Conservation (phyloP, 1,140 invertebrate genomes). For the Calliphora vicina region DNA sequence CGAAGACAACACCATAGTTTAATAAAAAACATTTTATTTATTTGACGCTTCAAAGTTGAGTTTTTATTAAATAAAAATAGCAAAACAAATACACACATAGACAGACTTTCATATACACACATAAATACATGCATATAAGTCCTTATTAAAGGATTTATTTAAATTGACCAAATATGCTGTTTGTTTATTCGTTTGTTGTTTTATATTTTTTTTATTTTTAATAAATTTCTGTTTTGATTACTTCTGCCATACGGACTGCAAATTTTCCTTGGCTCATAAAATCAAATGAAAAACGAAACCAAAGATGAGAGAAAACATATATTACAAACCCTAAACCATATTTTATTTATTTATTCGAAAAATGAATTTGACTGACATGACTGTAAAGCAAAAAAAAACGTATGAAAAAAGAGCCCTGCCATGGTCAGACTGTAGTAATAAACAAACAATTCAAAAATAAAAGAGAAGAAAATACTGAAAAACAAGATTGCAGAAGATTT, state of each 20-base stretch:
- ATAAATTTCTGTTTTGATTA: neutral
- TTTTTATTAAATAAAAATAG: no score
- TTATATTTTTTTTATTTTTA: neutral
- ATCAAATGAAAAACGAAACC: neutral
- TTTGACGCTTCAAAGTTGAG: no score
- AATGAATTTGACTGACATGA: conserved; percentile 25
- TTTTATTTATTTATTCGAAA: conserved; percentile 21
- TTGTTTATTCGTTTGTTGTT: neutral
- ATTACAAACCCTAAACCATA: conserved; percentile 10
- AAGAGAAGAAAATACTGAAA: neutral
- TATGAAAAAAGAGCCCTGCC: neutral
- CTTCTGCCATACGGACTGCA: neutral
- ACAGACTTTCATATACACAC: no score
- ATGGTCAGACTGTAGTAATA: neutral
- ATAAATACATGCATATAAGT: no score
- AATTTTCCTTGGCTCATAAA: neutral
- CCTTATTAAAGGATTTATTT: no score
- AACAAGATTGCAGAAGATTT: conserved; percentile 35
- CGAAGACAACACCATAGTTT: no score
- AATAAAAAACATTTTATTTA: no score
- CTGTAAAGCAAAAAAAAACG: conserved; percentile 4
- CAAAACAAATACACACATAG: no score
- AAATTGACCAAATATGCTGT: no score
- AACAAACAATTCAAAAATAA: neutral
- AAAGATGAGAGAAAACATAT: neutral